Evolutionary conservation across 2,888 invertebrate species (phyloP).

Genomic region (Serrognathus titanus): DNA sequence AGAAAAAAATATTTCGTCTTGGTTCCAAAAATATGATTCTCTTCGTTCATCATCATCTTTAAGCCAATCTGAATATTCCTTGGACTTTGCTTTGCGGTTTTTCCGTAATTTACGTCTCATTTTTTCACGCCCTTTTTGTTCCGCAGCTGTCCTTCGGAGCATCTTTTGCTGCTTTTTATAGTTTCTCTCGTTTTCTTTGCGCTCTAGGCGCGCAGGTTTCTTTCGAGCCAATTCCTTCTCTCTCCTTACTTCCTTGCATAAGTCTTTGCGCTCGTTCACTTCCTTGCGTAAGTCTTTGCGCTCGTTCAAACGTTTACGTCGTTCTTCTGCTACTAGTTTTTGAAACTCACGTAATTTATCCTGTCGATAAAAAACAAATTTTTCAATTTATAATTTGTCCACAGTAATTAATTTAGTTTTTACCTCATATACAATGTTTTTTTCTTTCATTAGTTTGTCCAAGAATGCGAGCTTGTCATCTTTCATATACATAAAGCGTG

Average conservation of each 20-base stretch:
- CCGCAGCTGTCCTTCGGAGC: constrained; percentile 63
- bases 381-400: no score
- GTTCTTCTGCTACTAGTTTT: no score
- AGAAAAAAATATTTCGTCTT: no score
- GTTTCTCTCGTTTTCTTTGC: constrained; percentile 58
- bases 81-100: constrained; percentile 42
- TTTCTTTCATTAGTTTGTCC: no score
- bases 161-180: constrained; percentile 63
- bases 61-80: constrained; percentile 17
- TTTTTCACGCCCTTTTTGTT: constrained; percentile 66
- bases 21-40: constrained; percentile 26
- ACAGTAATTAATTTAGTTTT: no score
- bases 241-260: constrained; percentile 55
- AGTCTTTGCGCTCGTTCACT: constrained; percentile 66
- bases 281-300: no score
- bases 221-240: constrained; percentile 52
- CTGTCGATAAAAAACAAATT: no score
- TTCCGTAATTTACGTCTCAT: constrained; percentile 63
- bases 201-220: constrained; percentile 55
- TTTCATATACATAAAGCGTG: no score
- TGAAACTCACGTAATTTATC: no score
- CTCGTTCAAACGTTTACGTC: no score
- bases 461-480: no score
- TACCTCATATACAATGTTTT: no score
- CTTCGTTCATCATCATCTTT: constrained; percentile 1